phyloP scores from a whole-genome alignment of 1,140 invertebrate species.

The Chrysopa pallens region DNA sequence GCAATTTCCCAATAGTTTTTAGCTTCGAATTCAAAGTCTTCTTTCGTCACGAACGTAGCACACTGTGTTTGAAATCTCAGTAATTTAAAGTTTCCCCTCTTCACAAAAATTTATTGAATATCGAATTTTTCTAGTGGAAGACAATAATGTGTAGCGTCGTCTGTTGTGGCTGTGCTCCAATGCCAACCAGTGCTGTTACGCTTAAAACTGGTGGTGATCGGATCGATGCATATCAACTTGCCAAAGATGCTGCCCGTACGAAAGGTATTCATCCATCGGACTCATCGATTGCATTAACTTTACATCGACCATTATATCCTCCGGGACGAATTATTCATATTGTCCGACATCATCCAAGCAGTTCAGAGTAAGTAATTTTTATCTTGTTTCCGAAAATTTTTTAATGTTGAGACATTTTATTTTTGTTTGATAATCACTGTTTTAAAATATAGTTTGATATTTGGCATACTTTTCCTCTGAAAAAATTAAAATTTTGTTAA shows the following conservation, averaged over 20 bases:
- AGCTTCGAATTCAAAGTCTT: too few species aligned
- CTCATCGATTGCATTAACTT: constrained; percentile 52
- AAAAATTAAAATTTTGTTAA: background rate
- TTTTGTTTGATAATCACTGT: too few species aligned
- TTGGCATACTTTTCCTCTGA: background rate
- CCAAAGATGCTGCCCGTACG: constrained; percentile 34
- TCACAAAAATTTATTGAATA: too few species aligned
- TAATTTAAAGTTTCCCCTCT: too few species aligned
- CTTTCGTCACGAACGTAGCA: too few species aligned
- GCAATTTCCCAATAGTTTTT: too few species aligned
- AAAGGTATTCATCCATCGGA: constrained; percentile 47
- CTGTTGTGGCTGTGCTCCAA: constrained; percentile 46
- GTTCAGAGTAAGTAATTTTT: constrained; percentile 49
- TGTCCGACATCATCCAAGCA: constrained; percentile 70
- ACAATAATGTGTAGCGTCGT: constrained; percentile 67
- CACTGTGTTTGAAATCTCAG: too few species aligned
- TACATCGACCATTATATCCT: constrained; percentile 69
- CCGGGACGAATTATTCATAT: constrained; percentile 82
- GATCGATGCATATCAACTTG: constrained; percentile 40
- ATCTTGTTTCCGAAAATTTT: too few species aligned
- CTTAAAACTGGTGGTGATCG: constrained; percentile 38
- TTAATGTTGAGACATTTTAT: too few species aligned
- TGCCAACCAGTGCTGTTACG: constrained; percentile 48
- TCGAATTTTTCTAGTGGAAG: constrained; percentile 56
- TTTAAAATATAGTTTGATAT: too few species aligned